Base-by-base conservation (phyloP, 2,113 vertebrate species). In the Heterotis niloticus region DNA sequence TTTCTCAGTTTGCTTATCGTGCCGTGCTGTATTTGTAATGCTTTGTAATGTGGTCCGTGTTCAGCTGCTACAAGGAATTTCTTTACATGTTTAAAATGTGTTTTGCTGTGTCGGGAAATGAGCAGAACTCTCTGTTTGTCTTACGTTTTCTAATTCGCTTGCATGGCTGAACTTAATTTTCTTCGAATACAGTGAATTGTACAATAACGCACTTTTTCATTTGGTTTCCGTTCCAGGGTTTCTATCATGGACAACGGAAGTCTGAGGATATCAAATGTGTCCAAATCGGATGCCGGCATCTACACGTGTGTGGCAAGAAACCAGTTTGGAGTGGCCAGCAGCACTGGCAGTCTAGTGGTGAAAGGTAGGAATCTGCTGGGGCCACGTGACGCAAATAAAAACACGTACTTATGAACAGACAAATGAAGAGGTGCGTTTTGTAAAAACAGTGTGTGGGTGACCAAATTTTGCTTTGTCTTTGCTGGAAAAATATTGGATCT, bases 221-320 rank as follows among this genome's bases (percentile, higher is more conserved):
- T 65, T 77, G 7, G 14, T 69, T 91, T 70, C 83, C 29, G 28
- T 86, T 88, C 71, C 90, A 99, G 98, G 84, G 87, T 96, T 82
- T 90, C 89, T 0, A 70, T 97, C 51, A 76, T 97, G 88, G 94
- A 95, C 0, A 95, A 93, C 2, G 98, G 98, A 26, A 96, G 92
- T 83, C 95, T 99, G 62, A 87, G 95, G n/a, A 96, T 99, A 82
- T 86, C 93, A 84, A 98, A 95, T 0, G 92, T 93, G 76, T 96
- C 95, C 74, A 98, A 98, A 72, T 82, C 93, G 0, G 98, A 99
- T 0, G 93, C 93, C 0, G 96, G 96, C 0, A 92, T 93, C 68
- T 99, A 98, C 88, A 98, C 95, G 4, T 99, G 98, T 1, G 84
- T 94, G 56, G 98, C 98, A 17, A 94, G 91, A 20, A 99, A 99